A percentile compares a stretch with the other conserved stretches of the same genome.
Conservation (phyloP, 2,797 vertebrate genomes). For the Graptemys geographica region DNA sequence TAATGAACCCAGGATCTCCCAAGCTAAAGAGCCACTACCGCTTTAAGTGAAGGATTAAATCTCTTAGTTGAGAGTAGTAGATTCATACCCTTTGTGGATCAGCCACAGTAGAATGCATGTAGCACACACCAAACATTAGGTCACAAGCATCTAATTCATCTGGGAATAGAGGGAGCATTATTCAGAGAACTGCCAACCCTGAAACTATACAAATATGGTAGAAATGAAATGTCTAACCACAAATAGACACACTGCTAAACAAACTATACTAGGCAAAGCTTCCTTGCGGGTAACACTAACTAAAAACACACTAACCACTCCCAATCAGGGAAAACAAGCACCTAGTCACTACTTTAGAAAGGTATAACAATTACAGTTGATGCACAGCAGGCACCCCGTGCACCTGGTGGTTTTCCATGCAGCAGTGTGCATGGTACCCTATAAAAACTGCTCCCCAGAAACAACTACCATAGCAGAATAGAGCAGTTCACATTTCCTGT, state of each 20-base stretch:
- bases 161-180: not conserved
- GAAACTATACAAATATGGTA: slow-evolving; percentile 17
- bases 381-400: not conserved
- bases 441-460: not conserved
- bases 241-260: slow-evolving; percentile 34
- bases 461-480: not conserved
- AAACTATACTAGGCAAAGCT: slow-evolving; percentile 24
- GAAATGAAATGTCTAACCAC: slow-evolving; percentile 16
- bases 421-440: not conserved
- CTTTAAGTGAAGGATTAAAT: not conserved
- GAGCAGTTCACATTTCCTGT: not conserved
- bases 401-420: not conserved
- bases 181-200: slow-evolving; percentile 5
- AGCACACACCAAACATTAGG: not conserved
- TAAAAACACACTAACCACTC: slow-evolving; percentile 11
- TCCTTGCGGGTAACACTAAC: not conserved
- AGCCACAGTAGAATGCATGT: not conserved
- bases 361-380: not conserved
- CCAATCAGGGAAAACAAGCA: not conserved
- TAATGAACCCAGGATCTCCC: not conserved
- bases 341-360: not conserved
- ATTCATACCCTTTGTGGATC: not conserved
- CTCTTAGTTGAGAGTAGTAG: not conserved
- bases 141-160: not conserved
- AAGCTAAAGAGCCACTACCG: not conserved